These are phyloP conservation scores for Argyresthia albistria DNA, from an alignment of 2,888 invertebrate species.

Conservation along the genomic window DNA sequence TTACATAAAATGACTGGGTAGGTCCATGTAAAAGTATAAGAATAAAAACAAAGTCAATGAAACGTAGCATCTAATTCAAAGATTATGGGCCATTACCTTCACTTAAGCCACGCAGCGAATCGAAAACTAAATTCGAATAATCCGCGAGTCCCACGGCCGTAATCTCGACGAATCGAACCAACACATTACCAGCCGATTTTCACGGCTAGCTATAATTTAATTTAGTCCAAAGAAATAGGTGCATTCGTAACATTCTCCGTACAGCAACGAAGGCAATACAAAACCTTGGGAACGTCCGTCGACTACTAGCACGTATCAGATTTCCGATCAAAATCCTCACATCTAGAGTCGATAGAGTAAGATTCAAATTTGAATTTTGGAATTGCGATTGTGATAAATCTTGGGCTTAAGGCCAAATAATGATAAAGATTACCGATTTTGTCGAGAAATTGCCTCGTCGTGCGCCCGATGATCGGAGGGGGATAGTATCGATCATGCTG, in stretches of 20 bases:
- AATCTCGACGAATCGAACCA: conserved; percentile 37
- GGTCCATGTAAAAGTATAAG: too few species aligned
- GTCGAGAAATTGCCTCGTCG: conserved; percentile 45
- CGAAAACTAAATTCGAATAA: conserved; percentile 27
- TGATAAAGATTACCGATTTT: conserved; percentile 9
- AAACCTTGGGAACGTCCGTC: background rate
- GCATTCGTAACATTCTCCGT: conserved; percentile 35
- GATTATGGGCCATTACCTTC: conserved; percentile 57
- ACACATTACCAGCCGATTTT: conserved; percentile 69
- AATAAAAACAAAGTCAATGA: conserved; percentile 36
- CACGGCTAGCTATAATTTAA: conserved; percentile 71
- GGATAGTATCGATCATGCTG: conserved; percentile 65
- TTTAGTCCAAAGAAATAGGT: conserved; percentile 71
- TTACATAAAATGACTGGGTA: background rate
- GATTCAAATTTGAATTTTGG: conserved; percentile 27
- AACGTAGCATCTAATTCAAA: conserved; percentile 60
- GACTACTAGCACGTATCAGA: too few species aligned
- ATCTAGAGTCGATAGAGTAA: conserved; percentile 21
- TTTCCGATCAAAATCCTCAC: too few species aligned
- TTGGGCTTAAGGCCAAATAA: background rate
- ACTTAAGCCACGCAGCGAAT: conserved; percentile 44
- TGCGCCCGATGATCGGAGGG: conserved; percentile 65
- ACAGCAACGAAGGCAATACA: background rate
- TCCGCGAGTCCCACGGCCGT: conserved; percentile 55
- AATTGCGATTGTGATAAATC: conserved; percentile 2